phyloP scores from a whole-genome alignment of 2,888 invertebrate species.

The Lumbricus terrestris region DNA sequence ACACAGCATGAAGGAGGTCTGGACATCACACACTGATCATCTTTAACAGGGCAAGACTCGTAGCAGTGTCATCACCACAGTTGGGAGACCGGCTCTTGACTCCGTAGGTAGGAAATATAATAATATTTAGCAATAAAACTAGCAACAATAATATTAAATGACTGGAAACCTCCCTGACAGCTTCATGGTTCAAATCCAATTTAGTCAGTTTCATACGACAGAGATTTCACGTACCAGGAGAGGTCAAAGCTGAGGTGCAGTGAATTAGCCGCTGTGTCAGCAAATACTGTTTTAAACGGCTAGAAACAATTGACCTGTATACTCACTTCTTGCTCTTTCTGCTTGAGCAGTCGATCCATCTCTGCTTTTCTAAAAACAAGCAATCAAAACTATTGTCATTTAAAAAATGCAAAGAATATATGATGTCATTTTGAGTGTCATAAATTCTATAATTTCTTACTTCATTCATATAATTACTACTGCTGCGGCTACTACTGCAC shows the following conservation, averaged over 20 bases:
- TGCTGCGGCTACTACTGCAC: background rate
- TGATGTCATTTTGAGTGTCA: background rate
- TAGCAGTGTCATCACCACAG: too few relatives aligned
- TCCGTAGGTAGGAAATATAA: too few relatives aligned
- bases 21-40: too few relatives aligned
- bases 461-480: background rate
- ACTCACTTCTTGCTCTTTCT: slow-evolving; percentile 3
- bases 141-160: too few relatives aligned
- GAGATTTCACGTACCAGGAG: background rate
- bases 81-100: too few relatives aligned
- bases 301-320: background rate
- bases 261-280: background rate
- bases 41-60: too few relatives aligned
- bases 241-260: background rate
- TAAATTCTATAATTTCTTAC: background rate
- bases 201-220: background rate
- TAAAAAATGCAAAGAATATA: background rate
- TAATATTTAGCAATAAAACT: too few relatives aligned
- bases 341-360: background rate
- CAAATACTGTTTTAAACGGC: background rate
- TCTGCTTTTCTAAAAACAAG: background rate
- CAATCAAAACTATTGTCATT: background rate
- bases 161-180: background rate
- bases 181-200: background rate
- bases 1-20: background rate